These are phyloP conservation scores for Tachyglossus aculeatus DNA, from an alignment of 2,797 vertebrate genomes.

Conservation along the genomic window DNA sequence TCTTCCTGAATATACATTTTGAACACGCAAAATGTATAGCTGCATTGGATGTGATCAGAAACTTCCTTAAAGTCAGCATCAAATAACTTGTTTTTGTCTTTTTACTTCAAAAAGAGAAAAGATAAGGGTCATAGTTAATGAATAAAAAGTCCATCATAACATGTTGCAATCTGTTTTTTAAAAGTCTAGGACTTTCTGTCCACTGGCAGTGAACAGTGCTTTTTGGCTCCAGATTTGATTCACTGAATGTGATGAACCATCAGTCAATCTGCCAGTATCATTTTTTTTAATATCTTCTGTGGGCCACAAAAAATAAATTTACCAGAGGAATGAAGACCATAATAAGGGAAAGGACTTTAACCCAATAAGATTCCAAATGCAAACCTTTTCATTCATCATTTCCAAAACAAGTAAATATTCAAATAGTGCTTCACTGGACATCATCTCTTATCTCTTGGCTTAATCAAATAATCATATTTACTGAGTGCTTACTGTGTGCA, in stretches of 20 bases:
- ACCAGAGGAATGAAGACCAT: no score
- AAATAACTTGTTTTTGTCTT: constrained; percentile 30
- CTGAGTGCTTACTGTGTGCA: no score
- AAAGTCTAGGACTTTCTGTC: not conserved
- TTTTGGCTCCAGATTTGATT: not conserved
- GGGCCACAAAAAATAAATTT: no score
- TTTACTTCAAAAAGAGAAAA: constrained; percentile 41
- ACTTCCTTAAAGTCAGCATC: constrained; percentile 16
- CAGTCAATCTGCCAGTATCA: not conserved
- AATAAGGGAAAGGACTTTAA: not conserved
- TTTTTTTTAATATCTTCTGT: not conserved
- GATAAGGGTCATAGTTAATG: constrained; percentile 26
- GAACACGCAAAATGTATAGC: constrained; percentile 37
- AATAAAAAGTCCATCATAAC: not conserved
- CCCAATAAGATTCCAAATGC: no score
- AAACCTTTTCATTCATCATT: no score
- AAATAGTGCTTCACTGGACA: no score
- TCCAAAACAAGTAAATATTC: no score
- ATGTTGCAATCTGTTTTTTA: constrained; percentile 21
- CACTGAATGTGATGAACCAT: not conserved
- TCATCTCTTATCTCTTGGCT: no score
- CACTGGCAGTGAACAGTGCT: not conserved
- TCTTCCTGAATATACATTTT: constrained; percentile 41
- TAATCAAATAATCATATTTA: no score
- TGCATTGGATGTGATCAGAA: constrained; percentile 1